A percentile compares a stretch with the other conserved stretches of the same genome.
phyloP scores from a whole-genome alignment of 2,113 vertebrate species.

The Anseranas semipalmata region DNA sequence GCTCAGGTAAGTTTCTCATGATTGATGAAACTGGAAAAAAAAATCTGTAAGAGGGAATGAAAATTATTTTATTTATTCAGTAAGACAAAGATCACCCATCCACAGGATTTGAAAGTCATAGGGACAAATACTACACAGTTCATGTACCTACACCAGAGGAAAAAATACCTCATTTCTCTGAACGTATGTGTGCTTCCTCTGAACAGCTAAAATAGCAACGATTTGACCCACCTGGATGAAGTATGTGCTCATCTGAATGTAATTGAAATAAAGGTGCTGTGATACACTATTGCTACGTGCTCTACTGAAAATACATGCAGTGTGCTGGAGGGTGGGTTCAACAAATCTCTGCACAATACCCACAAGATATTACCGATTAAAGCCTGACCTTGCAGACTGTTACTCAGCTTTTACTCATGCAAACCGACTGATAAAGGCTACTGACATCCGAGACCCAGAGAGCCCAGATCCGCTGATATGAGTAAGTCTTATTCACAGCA shows the following conservation, averaged over 20 bases:
- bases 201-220: neutral
- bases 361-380: neutral
- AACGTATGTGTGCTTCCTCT: neutral
- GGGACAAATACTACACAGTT: neutral
- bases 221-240: neutral
- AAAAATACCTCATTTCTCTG: neutral
- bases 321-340: neutral
- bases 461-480: neutral
- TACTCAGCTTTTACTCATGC: slow-evolving; percentile 55
- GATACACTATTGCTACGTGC: neutral
- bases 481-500: slow-evolving; percentile 52
- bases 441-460: neutral
- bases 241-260: neutral
- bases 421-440: neutral
- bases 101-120: neutral
- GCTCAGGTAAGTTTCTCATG: neutral
- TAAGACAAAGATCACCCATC: neutral
- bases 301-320: neutral
- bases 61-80: neutral
- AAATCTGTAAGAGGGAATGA: neutral
- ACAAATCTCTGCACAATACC: neutral
- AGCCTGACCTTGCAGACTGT: neutral
- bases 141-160: neutral
- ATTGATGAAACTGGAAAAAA: neutral
- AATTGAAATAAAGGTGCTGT: neutral